These are phyloP conservation scores for Pollimyrus isidori DNA, from an alignment of 2,113 vertebrate genomes.

Conservation along the genomic window DNA sequence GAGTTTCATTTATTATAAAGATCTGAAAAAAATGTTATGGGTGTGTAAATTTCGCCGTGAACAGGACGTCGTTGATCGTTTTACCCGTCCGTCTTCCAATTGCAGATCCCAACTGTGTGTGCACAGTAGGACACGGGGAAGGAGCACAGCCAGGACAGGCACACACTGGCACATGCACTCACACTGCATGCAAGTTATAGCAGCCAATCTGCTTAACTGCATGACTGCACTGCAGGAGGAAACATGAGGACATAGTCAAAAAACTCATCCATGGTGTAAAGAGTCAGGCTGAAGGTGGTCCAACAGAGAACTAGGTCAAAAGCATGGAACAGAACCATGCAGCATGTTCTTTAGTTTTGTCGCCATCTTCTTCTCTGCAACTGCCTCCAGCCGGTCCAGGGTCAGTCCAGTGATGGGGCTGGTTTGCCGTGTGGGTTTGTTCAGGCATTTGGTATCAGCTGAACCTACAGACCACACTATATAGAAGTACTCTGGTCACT, in stretches of 20 bases:
- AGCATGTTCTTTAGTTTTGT: neutral
- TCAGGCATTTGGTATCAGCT: neutral
- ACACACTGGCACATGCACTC: neutral
- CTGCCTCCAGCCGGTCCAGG: neutral
- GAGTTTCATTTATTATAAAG: constrained; percentile 28
- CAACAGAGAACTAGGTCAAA: neutral
- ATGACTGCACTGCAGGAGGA: neutral
- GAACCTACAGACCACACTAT: neutral
- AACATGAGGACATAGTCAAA: neutral
- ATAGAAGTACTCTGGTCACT: neutral
- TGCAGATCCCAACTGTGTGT: neutral
- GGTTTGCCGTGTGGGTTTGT: neutral
- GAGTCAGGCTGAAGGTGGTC: neutral
- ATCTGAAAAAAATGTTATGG: neutral
- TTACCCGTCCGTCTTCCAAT: neutral
- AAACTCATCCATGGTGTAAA: neutral
- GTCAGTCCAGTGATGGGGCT: neutral
- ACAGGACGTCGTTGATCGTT: neutral
- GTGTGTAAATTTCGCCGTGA: neutral
- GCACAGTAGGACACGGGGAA: neutral
- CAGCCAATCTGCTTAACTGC: neutral
- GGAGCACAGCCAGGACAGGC: neutral
- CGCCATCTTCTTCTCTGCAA: neutral
- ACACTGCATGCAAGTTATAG: neutral
- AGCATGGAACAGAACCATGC: neutral